Percentiles rank a stretch among this genome's conserved stretches.
Conservation (phyloP, 1,140 invertebrate species). For the Apocrypta bakeri region DNA sequence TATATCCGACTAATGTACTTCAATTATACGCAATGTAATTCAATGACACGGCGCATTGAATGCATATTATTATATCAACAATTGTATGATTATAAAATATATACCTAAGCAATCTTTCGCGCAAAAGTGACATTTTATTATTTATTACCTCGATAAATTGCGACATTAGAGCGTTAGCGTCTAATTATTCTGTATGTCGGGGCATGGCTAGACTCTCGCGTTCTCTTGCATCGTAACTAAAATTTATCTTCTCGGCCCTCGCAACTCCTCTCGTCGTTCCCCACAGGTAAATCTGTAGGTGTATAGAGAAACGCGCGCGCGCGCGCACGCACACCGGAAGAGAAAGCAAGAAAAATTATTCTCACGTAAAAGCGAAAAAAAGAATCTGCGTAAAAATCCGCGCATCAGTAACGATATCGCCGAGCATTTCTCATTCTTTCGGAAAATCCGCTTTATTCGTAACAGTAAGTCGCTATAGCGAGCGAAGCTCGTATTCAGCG, state of each 20-base stretch:
- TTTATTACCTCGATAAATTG: conserved; percentile 44
- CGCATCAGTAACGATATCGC: neutral
- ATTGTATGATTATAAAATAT: too few relatives aligned
- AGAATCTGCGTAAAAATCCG: neutral
- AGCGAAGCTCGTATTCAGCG: neutral
- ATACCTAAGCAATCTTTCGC: too few relatives aligned
- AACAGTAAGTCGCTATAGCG: neutral
- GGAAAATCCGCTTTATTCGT: neutral
- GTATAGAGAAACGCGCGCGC: neutral
- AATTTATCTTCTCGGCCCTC: conserved; percentile 40
- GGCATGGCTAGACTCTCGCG: neutral
- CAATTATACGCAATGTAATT: too few relatives aligned
- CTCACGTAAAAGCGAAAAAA: neutral
- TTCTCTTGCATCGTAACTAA: conserved; percentile 35
- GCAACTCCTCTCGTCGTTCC: neutral
- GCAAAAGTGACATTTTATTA: conserved; percentile 39
- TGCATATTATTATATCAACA: too few relatives aligned
- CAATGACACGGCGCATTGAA: too few relatives aligned
- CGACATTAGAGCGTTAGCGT: conserved; percentile 39
- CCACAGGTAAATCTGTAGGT: neutral
- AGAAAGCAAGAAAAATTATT: conserved; percentile 32
- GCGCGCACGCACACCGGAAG: neutral
- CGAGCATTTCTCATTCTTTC: neutral
- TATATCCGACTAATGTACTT: too few relatives aligned
- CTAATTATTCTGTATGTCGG: conserved; percentile 45